Evolutionary conservation across 2,888 invertebrate species (phyloP), one percentile per base, ranked within the genome.

Genomic region (Synergus umbraculus): DNA sequence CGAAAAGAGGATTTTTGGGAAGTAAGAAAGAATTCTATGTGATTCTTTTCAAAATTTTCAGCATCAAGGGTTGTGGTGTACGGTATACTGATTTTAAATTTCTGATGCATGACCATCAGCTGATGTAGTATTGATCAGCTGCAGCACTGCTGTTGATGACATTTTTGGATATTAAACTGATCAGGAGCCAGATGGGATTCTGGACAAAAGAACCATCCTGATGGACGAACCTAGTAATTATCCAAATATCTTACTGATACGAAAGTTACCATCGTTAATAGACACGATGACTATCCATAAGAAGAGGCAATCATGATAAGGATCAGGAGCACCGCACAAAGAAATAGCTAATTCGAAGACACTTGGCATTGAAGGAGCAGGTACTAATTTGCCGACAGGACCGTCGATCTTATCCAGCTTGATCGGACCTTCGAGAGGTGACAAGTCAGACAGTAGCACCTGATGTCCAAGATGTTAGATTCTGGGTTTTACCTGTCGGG

Each of bases 401-500:
- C 79, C 79, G 78, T 46, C 9, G 83, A 85, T 85, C 76, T 82
- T 83, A 86, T 86, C 86, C 60, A 65, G 49, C 54, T 64, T 63
- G 49, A 60, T 77, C 60, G 54, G 63, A 76, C 58, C 44, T 46
- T 66, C 78, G 63, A 76, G 41, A 84, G 86, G 83, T 83, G 87
- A 86, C 84, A 84, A 83, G 78, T 44, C 76, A 76, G 83, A 88
- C 90, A 84, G 88, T 88, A 88, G 88, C 90, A 87, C 85, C 85
- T 86, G 89, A 89, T 87, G 84, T 78, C 44, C 46, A 79, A 82
- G 87, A 87, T 87, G 83, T 82, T 60, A 82, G 78, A 80, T 81
- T 78, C 67, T 76, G 49, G 18, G 76, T 76, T 84, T 84, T 88
- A 89, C 88, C 90, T 88, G 87, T 64, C 63, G 43, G 86, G 88